Percentiles rank a stretch among this genome's conserved stretches.
These are phyloP conservation scores for Drosophila nigricruria DNA, from an alignment of 2,888 invertebrate species.

Conservation along the genomic window DNA sequence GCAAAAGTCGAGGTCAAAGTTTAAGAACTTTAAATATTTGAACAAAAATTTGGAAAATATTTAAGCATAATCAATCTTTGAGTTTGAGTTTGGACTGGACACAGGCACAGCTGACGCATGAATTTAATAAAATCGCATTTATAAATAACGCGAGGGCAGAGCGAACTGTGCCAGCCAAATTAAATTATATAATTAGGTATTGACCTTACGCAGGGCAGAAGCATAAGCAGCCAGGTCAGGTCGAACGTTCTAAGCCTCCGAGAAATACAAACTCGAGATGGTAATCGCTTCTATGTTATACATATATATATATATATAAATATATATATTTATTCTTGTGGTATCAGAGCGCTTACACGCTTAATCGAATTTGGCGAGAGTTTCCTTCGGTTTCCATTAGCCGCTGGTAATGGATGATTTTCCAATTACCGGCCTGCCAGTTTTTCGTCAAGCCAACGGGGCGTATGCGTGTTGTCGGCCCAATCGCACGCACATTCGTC, in stretches of 20 bases:
- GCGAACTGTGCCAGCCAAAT: conserved; percentile 44
- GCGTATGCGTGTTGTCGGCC: conserved; percentile 64
- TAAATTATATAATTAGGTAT: conserved; percentile 70
- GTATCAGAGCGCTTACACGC: conserved; percentile 67
- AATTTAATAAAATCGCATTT: conserved; percentile 68
- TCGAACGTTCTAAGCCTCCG: conserved; percentile 34
- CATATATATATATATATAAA: background rate
- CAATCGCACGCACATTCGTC: conserved; percentile 73
- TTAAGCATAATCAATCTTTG: background rate
- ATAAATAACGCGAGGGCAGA: conserved; percentile 56
- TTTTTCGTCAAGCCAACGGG: conserved; percentile 33
- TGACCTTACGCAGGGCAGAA: conserved; percentile 35
- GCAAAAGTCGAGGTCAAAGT: conserved; percentile 26
- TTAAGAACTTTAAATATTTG: conserved; percentile 15
- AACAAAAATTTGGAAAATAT: background rate
- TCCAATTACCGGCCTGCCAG: conserved; percentile 73
- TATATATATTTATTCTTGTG: conserved; percentile 24
- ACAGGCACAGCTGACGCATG: conserved; percentile 39
- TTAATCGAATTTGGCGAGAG: conserved; percentile 77
- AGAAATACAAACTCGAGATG: conserved; percentile 24
- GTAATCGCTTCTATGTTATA: conserved; percentile 12
- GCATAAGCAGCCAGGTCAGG: conserved; percentile 6
- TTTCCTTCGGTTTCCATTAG: conserved; percentile 74
- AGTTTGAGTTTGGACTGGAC: background rate
- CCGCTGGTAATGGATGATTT: conserved; percentile 76